Evolutionary conservation across 1,140 invertebrate genomes (phyloP).

Genomic region (Cydia strobilella): DNA sequence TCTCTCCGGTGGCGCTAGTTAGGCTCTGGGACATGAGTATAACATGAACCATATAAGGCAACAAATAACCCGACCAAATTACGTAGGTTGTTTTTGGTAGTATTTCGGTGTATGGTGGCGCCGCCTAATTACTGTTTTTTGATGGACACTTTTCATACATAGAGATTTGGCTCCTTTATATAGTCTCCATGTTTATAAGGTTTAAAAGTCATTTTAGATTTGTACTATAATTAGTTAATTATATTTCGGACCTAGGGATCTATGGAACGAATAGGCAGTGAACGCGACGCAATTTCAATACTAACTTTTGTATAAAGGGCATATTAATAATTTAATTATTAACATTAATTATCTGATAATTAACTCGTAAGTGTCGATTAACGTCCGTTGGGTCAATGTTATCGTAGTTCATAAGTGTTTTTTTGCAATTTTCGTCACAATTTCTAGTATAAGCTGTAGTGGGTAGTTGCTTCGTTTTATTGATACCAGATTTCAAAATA

Average conservation of each 20-base stretch:
- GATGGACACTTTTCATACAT: too few relatives aligned
- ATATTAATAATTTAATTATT: slow-evolving; percentile 13
- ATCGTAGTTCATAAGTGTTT: slow-evolving; percentile 37
- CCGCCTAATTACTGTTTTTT: too few relatives aligned
- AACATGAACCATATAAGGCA: too few relatives aligned
- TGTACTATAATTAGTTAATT: background rate
- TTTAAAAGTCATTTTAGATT: background rate
- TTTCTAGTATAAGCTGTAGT: slow-evolving; percentile 25
- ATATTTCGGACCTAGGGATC: background rate
- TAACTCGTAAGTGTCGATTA: slow-evolving; percentile 30
- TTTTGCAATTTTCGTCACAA: slow-evolving; percentile 36
- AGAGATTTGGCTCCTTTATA: too few relatives aligned
- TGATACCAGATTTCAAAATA: background rate
- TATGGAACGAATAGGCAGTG: background rate
- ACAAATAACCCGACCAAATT: too few relatives aligned
- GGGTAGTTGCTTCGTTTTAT: slow-evolving; percentile 1
- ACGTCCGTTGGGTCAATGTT: slow-evolving; percentile 35
- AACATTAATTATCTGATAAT: background rate
- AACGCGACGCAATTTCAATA: background rate
- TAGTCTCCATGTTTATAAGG: too few relatives aligned
- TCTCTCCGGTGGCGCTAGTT: too few relatives aligned
- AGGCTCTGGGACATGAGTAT: too few relatives aligned
- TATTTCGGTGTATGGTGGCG: too few relatives aligned
- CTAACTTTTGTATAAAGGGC: slow-evolving; percentile 9
- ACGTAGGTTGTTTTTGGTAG: too few relatives aligned